Conservation (phyloP, 2,113 vertebrate species). For the Sarotherodon lohbergeri region DNA sequence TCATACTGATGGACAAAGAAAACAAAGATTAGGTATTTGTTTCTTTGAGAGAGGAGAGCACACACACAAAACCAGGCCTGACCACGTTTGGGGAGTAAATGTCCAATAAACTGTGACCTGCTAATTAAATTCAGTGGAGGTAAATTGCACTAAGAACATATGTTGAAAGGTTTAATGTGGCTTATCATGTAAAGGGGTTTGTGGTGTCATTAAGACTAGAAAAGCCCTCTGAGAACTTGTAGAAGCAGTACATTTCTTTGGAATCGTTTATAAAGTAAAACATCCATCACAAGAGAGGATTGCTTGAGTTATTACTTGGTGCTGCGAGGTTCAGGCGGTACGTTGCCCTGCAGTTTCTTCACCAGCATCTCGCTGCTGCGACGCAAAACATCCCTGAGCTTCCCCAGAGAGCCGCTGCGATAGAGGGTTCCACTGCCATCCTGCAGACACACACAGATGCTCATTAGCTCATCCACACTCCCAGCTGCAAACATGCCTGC, state of each 20-base stretch:
- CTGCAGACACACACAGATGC: slow-evolving; percentile 69
- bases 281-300: not conserved
- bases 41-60: not conserved
- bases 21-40: not conserved
- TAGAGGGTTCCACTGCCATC: slow-evolving; percentile 87
- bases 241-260: not conserved
- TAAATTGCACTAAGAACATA: not conserved
- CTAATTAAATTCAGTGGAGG: not conserved
- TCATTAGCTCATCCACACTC: not conserved
- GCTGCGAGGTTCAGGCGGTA: slow-evolving; percentile 80
- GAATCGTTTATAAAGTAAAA: not conserved
- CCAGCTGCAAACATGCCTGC: not conserved
- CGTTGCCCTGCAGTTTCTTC: slow-evolving; percentile 90
- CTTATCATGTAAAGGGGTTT: not conserved
- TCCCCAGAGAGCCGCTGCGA: slow-evolving; percentile 90
- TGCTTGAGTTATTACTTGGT: slow-evolving; percentile 63
- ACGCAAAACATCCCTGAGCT: slow-evolving; percentile 87
- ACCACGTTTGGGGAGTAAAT: not conserved
- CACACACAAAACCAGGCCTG: not conserved
- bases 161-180: not conserved
- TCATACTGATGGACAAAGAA: slow-evolving; percentile 78
- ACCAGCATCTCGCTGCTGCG: slow-evolving; percentile 95
- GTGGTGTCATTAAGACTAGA: not conserved
- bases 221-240: not conserved
- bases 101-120: not conserved